Conservation (phyloP, 2,797 vertebrate genomes). For the Chelmon rostratus region DNA sequence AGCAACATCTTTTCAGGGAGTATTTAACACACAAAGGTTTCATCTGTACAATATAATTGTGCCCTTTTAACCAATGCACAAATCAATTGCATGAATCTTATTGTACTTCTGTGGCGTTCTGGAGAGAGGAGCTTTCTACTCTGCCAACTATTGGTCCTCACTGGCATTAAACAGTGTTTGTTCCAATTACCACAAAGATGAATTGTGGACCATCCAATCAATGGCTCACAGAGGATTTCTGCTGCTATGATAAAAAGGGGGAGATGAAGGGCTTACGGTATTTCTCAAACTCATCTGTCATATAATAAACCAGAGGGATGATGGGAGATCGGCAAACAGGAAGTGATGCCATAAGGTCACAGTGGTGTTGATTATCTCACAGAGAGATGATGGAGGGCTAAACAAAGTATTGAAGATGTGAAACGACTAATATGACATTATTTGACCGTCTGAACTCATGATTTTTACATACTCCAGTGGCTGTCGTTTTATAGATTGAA, state of each 20-base stretch:
- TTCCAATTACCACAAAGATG: slow-evolving; percentile 71
- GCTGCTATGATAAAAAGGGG: slow-evolving; percentile 61
- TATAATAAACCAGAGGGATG: slow-evolving; percentile 40
- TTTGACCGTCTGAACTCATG: slow-evolving; percentile 23
- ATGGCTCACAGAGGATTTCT: slow-evolving; percentile 67
- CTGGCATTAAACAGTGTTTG: slow-evolving; percentile 68
- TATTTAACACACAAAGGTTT: neutral
- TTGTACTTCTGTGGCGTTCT: slow-evolving; percentile 30
- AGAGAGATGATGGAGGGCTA: slow-evolving; percentile 19
- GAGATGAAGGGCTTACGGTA: slow-evolving; percentile 59
- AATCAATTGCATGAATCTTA: slow-evolving; percentile 19
- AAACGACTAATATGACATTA: slow-evolving; percentile 5
- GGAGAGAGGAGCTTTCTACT: slow-evolving; percentile 23
- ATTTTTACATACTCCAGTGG: slow-evolving; percentile 7
- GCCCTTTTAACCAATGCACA: slow-evolving; percentile 26
- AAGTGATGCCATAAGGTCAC: slow-evolving; percentile 50
- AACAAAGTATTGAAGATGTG: slow-evolving; percentile 18
- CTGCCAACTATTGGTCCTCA: slow-evolving; percentile 47
- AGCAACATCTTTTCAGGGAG: neutral
- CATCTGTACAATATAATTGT: neutral
- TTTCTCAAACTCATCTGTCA: slow-evolving; percentile 60
- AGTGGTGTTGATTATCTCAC: slow-evolving; percentile 49
- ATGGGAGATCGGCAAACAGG: slow-evolving; percentile 42
- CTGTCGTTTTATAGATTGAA: slow-evolving; percentile 7
- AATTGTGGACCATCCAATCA: slow-evolving; percentile 61